A percentile compares a stretch with the other conserved stretches of the same genome.
These are phyloP conservation scores for Hydractinia symbiolongicarpus DNA, from an alignment of 30 jellyfish, hydroid and myxozoan species.

Conservation along the genomic window DNA sequence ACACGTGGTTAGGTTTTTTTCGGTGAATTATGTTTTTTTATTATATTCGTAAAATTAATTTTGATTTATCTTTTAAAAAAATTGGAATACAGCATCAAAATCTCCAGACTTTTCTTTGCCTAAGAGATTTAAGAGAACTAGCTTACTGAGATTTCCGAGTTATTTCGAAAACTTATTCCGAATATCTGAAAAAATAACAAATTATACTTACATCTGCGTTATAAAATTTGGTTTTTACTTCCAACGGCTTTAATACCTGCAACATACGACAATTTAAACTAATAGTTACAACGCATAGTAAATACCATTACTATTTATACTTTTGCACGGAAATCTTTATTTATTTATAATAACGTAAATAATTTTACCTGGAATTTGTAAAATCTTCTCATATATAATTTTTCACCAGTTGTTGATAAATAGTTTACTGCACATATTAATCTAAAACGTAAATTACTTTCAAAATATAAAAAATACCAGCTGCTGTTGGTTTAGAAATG, in stretches of 20 bases:
- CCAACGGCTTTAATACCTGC: slow-evolving; percentile 86
- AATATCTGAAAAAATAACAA: not conserved
- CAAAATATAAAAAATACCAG: no score
- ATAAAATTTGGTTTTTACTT: slow-evolving; percentile 84
- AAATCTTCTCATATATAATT: slow-evolving; percentile 70
- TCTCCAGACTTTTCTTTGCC: no score
- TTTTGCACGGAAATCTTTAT: not conserved
- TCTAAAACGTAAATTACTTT: no score
- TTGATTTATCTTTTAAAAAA: no score
- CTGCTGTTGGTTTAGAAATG: no score
- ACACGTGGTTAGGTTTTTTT: no score
- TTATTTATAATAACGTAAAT: not conserved
- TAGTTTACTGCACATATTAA: slow-evolving; percentile 83
- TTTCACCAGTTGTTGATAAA: slow-evolving; percentile 63
- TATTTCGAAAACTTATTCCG: no score
- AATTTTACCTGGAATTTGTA: slow-evolving; percentile 76
- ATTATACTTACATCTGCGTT: slow-evolving; percentile 49
- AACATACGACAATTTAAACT: not conserved
- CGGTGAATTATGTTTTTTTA: no score
- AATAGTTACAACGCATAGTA: not conserved
- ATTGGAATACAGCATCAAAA: no score
- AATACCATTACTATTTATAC: not conserved
- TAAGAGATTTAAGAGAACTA: no score
- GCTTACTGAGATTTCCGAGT: no score
- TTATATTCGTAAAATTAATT: no score